Evolutionary conservation across 1,140 invertebrate species (phyloP), one percentile per base, ranked within the genome.

Genomic region (Zaprionus davidi): DNA sequence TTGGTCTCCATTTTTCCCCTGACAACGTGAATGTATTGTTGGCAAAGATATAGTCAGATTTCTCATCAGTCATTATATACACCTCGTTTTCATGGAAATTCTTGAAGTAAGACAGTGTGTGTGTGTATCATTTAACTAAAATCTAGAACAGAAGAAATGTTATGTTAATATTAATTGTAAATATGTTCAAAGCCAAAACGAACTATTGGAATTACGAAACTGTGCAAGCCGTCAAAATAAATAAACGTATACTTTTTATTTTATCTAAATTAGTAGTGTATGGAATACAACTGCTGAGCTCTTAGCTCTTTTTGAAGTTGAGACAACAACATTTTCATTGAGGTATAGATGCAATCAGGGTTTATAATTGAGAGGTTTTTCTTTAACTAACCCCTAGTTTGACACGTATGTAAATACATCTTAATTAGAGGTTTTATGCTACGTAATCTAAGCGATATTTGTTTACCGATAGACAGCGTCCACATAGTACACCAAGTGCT

Each of bases 1-100:
- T 96, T 94, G 90, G n/a, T n/a, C n/a, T 95, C 95, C 95, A 95
- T 53, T 81, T 70, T 17, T 93, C 90, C 93, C 93, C 94, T 13
- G 78, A 79, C 34, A 93, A 62, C 4, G 91, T 46, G 65, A 94
- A 94, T 0, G 93, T 93, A 80, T 94, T 94, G 15, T 86, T 82
- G 26, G 85, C 92, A 34, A 94, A 83, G 22, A 94, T 91, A 6
- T 91, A 91, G 77, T 94, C 94, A 0, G 79, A 65, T n/a, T 94
- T 78, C 36, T 92, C 78, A 55, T 93, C 90, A 1, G 93, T 15
- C 17, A 78, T 55, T 0, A 17, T 31, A 6, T 80, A 26, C 1
- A 76, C 2, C 7, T 91, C 83, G 72, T 93, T 93, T 49, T 93
- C 91, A 22, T 91, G 82, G 59, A 94, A 94, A 62, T 91, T 51